Base-by-base conservation (phyloP, 2,113 vertebrate species). In the Epinephelus lanceolatus region DNA sequence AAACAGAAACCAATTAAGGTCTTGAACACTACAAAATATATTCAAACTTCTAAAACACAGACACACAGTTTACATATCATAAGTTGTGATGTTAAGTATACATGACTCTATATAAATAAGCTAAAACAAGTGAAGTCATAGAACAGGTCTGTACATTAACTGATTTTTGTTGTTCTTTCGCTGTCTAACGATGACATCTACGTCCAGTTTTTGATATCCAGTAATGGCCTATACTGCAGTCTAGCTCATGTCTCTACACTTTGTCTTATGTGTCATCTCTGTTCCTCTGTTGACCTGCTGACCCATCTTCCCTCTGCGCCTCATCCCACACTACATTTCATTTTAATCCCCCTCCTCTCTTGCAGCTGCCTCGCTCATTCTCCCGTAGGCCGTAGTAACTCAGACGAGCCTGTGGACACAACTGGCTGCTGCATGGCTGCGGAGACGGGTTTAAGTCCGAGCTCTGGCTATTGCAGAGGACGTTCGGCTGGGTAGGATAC, bases 311-410 rank as follows among this genome's bases (percentile, higher is more conserved):
- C 56, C 68, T 53, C 55, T 15, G 5, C 9, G 21, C 21, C 71
- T 82, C 75, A 19, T 45, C 62, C 61, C 49, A 12, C 40, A 0
- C 37, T 49, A 25, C 80, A 85, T 81, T 81, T 90, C 76, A 71
- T 69, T 70, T 42, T 85, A 86, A 86, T 70, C 71, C 47, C 73
- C 33, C 19, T n/a, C 18, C 53, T 49, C 56, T 52, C 61, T 49
- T 37, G 78, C 78, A 88, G 85, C 81, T 84, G 78, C 13, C 62
- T 78, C 47, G 1, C 62, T 91, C 89, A 63, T 78, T 89, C 78
- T 74, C 10, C 33, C 25, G 27, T 42, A 19, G 55, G n/a, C 57
- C 12, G 4, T n/a, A 1, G 37, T 4, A 10, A 61, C 71, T 53
- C 30, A 11, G 25, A 59, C 45, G 25, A 55, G 66, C 62, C 52